Percentiles rank a stretch among this genome's conserved stretches.
Evolutionary conservation across 2,113 vertebrate genomes (phyloP).

Genomic region (Monarcha castaneiventris): DNA sequence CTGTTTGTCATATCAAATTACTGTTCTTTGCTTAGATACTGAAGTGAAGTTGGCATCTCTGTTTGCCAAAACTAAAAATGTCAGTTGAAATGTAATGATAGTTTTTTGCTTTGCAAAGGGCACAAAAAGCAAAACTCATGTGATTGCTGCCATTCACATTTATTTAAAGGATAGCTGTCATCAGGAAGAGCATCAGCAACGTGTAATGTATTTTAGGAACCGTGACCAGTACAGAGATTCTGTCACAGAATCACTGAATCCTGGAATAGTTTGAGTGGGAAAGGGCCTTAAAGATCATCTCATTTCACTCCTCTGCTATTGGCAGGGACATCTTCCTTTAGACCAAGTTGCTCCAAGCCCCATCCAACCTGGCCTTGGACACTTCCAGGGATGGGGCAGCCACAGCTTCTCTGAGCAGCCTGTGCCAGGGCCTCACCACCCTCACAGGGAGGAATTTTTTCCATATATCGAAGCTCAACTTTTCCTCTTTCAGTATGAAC

Average conservation of each 20-base stretch:
- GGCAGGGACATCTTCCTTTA: neutral
- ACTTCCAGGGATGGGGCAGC: neutral
- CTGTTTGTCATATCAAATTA: accelerated
- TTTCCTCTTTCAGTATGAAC: neutral
- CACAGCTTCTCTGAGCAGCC: neutral
- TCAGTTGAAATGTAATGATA: neutral
- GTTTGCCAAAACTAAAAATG: neutral
- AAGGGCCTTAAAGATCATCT: neutral
- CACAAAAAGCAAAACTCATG: neutral
- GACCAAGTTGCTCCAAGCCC: neutral
- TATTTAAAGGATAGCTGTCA: neutral
- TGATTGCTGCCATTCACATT: neutral
- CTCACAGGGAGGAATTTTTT: neutral
- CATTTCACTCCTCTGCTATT: neutral
- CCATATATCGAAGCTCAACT: neutral
- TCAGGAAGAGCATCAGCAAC: neutral
- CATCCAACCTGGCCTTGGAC: accelerated
- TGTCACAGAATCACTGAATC: neutral
- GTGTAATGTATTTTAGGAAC: neutral
- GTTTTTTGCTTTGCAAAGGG: neutral
- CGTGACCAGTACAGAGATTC: neutral
- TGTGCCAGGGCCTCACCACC: neutral
- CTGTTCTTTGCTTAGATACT: neutral
- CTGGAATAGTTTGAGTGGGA: neutral
- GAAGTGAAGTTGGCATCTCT: neutral